Evolutionary conservation across 2,888 invertebrate species (phyloP).

Genomic region (Nomada hirtipes): DNA sequence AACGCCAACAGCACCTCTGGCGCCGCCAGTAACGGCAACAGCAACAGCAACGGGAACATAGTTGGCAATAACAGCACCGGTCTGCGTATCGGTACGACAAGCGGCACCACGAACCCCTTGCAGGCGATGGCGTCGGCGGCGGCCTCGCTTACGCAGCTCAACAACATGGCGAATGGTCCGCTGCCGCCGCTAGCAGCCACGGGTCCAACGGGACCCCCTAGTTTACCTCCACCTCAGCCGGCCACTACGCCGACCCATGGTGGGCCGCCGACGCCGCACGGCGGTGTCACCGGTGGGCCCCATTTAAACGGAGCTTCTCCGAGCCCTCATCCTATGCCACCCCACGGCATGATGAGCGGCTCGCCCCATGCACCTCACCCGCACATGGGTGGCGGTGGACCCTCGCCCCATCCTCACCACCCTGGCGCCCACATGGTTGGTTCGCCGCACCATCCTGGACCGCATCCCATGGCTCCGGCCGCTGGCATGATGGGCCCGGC

Average conservation of each 20-base stretch:
- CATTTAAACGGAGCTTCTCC: constrained; percentile 82
- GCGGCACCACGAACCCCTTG: constrained; percentile 79
- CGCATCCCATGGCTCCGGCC: constrained; percentile 81
- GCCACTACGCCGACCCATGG: constrained; percentile 83
- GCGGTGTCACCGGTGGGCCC: constrained; percentile 75
- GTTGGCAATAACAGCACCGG: constrained; percentile 29
- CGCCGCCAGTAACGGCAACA: constrained; percentile 67
- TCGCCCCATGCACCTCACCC: constrained; percentile 82
- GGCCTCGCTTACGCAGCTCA: constrained; percentile 82
- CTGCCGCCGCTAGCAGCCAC: constrained; percentile 79
- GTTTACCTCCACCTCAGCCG: constrained; percentile 81
- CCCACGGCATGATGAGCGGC: constrained; percentile 82
- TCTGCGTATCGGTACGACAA: constrained; percentile 50
- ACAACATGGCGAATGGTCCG: constrained; percentile 83
- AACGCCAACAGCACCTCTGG: constrained; percentile 51
- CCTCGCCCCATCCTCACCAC: constrained; percentile 82
- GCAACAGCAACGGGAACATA: constrained; percentile 68
- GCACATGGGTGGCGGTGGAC: constrained; percentile 81
- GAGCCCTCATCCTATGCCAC: constrained; percentile 82
- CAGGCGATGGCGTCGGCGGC: constrained; percentile 83
- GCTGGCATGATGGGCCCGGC: constrained; percentile 77
- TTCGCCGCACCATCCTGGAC: constrained; percentile 82
- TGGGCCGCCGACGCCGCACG: constrained; percentile 81
- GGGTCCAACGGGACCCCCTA: constrained; percentile 79
- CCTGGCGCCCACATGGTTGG: constrained; percentile 83